Conservation (phyloP, 1,140 invertebrate species). For the Cheumatopsyche charites region DNA sequence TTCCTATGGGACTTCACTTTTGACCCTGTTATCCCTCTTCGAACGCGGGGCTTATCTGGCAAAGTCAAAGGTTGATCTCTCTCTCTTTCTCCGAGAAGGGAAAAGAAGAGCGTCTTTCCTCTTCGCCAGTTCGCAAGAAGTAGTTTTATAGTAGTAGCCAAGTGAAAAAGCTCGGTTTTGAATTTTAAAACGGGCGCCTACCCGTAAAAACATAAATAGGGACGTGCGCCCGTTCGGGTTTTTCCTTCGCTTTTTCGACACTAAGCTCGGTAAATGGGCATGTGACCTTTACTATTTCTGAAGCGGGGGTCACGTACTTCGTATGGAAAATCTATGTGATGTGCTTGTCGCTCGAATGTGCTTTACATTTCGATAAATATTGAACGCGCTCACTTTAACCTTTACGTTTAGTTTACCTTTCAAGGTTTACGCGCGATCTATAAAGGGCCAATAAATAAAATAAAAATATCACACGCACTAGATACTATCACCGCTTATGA, state of each 20-base stretch:
- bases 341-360: not conserved
- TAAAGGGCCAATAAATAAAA: too few species aligned
- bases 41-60: constrained; percentile 12
- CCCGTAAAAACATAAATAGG: not conserved
- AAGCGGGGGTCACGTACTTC: too few species aligned
- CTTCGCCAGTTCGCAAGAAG: not conserved
- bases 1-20: constrained; percentile 9
- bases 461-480: too few species aligned
- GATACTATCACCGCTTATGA: too few species aligned
- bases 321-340: too few species aligned
- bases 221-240: not conserved
- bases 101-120: constrained; percentile 13
- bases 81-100: not conserved
- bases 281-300: too few species aligned
- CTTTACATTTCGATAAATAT: constrained; percentile 3
- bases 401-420: not conserved
- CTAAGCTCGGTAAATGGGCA: too few species aligned
- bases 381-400: not conserved
- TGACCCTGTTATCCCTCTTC: constrained; percentile 26
- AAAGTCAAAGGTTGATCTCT: constrained; percentile 25
- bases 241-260: not conserved
- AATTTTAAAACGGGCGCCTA: constrained; percentile 3
- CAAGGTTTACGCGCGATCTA: too few species aligned
- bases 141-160: constrained; percentile 8
- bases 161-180: not conserved